Conservation (phyloP, 2,113 vertebrate genomes). For the Toxostoma redivivum region DNA sequence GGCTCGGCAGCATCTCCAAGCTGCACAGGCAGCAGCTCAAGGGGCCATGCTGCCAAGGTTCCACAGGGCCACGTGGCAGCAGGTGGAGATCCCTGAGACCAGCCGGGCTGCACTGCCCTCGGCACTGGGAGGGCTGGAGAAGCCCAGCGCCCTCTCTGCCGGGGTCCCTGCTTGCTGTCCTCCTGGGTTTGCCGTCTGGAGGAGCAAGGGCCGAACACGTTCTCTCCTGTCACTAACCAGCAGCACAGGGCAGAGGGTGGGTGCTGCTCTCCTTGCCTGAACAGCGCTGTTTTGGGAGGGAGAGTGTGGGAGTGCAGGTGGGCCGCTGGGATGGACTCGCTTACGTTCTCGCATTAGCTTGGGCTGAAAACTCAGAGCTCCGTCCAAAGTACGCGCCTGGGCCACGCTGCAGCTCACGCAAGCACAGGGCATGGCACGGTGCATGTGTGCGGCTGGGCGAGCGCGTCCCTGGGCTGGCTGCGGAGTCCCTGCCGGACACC, state of each 20-base stretch:
- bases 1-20: not conserved
- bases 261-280: not conserved
- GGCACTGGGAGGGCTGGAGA: accelerated
- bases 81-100: not conserved
- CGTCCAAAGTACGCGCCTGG: not conserved
- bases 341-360: not conserved
- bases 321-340: not conserved
- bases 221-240: not conserved
- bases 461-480: not conserved
- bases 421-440: accelerated
- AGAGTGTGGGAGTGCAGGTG: not conserved
- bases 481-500: not conserved
- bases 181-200: not conserved
- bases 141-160: accelerated
- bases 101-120: not conserved
- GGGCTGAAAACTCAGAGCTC: not conserved
- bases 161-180: not conserved
- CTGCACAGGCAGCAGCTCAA: not conserved
- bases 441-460: accelerated
- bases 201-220: not conserved
- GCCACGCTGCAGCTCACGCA: not conserved
- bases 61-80: constrained; percentile 23
- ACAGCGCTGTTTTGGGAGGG: not conserved
- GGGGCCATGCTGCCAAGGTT: not conserved
- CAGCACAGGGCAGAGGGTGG: not conserved